Base-by-base conservation (phyloP, 2,888 invertebrate species). In the Drosophila austrosaltans region DNA sequence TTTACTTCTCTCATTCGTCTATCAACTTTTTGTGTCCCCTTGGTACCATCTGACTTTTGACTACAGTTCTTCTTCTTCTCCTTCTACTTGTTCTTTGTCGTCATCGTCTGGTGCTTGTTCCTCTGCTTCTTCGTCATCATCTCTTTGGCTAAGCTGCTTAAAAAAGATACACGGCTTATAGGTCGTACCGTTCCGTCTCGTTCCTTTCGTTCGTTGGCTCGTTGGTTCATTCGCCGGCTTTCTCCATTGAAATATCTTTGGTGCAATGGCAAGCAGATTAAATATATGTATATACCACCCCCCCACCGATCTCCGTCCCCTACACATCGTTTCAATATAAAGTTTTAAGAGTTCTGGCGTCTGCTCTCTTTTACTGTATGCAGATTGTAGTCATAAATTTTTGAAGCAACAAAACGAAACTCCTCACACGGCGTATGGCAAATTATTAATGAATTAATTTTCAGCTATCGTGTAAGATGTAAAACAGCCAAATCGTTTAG, bases 101-200 rank as follows among this genome's bases (percentile, higher is more conserved):
- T 25, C 48, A 12, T 48, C 48, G 22, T 25, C 25, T 36, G 36
- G 8, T 1, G 1, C 48, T 25, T 48, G 2, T 22, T 22, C 48
- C 10, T 25, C 25, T 22, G 22, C 60, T 48, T 48, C 68, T 57
- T 62, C 61, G 12, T 42, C 44, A 30, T 16, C 25, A 40, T 48
- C 56, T 57, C 30, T 36, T 36, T 56, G 59, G 59, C 65, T 71
- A 71, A 71, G 71, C 71, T 48, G 71, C 71, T 71, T 71, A 71
- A 36, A 48, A 57, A 36, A 60, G 60, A 71, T 71, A 59, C 65
- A 65, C 64, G 59, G 70, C 64, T 61, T 61, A 61, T 36, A 36
- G 48, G 48, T 48, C 32, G 48, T 22, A 48, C 36, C 44, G 5
- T 58, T 20, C 39, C 20, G 28, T 59, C 30, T 10, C 58, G 20